Evolutionary conservation across 2,797 vertebrate species (phyloP), one percentile per base, ranked within the genome.

Genomic region (Hoplostethus mediterraneus): DNA sequence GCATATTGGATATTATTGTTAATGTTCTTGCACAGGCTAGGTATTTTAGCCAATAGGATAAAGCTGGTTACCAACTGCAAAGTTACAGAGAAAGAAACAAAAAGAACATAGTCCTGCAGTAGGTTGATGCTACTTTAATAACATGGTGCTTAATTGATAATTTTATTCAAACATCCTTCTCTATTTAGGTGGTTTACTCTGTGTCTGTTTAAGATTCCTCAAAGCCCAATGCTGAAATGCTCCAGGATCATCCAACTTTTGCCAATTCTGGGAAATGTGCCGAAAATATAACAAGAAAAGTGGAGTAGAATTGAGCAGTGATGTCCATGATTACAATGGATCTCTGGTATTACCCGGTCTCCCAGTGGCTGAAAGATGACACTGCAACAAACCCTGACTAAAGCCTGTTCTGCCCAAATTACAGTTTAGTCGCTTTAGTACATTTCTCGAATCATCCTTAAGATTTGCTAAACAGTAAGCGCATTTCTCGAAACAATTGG

Each of bases 1-100:
- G 69, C 77, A 25, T 71, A 80, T 69, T 68, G 75, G 66, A 86
- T 70, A 68, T 67, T 70, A 64, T 33, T 47, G 40, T 58, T 68
- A 61, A 75, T 82, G 67, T 63, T 80, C 51, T 70, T 71, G 58
- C 55, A 56, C 48, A 44, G 53, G 25, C 47, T 42, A 52, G 54
- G 47, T 73, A 57, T 68, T 64, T 76, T 67, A 68, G 84, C 70
- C 53, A 36, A 51, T 14, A 55, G 61, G 25, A 59, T 71, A 12
- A 82, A 81, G 78, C 8, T 12, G 31, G 51, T 63, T 68, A 60
- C 13, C 30, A 67, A 70, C 63, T 65, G 28, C 30, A 68, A 30
- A 28, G 57, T 60, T 44, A 71, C 7, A 61, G 17, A 14, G 52
- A 70, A 73, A 56, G 21, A 54, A 55, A 66, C 28, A 57, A 10